Evolutionary conservation across 2,797 vertebrate species (phyloP), one percentile per base, ranked within the genome.

Genomic region (Thalassophryne amazonica): DNA sequence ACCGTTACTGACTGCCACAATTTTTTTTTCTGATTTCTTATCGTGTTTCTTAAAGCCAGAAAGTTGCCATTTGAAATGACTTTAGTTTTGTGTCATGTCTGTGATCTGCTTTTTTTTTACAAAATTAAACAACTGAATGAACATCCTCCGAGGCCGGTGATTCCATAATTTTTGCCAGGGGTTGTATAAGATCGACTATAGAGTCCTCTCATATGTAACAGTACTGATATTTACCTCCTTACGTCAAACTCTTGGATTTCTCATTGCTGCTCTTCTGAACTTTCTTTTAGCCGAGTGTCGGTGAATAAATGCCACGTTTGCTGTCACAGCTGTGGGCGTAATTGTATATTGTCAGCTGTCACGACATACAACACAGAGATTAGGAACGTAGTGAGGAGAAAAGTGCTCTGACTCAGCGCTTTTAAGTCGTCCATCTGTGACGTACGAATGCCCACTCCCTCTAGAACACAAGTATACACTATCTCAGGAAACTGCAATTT

Each of bases 331-430:
- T 50, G 76, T 81, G 70, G 71, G 64, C 65, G 71, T 81, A 73
- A 73, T 70, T 73, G 51, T 64, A 59, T 64, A 78, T 62, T 76
- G 73, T 80, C 78, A 69, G 49, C 47, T 58, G 41, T 74, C 66
- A 64, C 42, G 24, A 62, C 63, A 48, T 50, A 58, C 55, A 69
- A 60, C 56, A 65, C 17, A 28, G 32, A 73, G 65, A 70, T 60
- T 58, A 73, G 43, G 36, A 37, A 34, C 46, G 57, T 46, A 53
- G 64, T 54, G 54, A 76, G 53, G 55, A 54, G 55, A 29, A 50
- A 67, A 60, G 51, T 54, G 45, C 32, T 66, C 61, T 72, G 61
- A 76, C 60, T 78, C 78, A 73, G 59, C 46, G 13, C 57, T 65
- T 53, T 32, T 4, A 38, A 55, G 34, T 37, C 45, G 68, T 69